These are phyloP conservation scores for Cordylochernes scorpioides DNA, from an alignment of 2,888 invertebrate species.

Conservation along the genomic window DNA sequence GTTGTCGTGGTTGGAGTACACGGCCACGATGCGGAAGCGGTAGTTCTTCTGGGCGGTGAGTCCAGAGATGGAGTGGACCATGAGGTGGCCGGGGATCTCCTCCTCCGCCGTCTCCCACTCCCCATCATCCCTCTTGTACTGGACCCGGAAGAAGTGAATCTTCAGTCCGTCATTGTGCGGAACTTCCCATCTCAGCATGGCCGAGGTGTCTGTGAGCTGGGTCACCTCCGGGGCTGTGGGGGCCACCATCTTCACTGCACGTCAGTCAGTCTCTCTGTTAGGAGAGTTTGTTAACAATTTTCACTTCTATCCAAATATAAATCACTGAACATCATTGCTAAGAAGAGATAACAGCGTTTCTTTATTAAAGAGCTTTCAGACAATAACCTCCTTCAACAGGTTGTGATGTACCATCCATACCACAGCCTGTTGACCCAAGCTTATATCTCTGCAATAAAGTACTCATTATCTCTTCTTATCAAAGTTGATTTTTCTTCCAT, in stretches of 20 bases:
- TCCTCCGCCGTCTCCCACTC: conserved; percentile 50
- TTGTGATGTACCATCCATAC: too few relatives aligned
- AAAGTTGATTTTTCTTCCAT: too few relatives aligned
- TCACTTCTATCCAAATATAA: too few relatives aligned
- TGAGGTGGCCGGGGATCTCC: conserved; percentile 49
- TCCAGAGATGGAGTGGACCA: conserved; percentile 46
- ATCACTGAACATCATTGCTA: too few relatives aligned
- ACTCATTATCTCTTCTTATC: too few relatives aligned
- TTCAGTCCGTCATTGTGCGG: conserved; percentile 50
- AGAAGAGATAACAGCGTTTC: too few relatives aligned
- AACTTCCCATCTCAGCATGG: conserved; percentile 72
- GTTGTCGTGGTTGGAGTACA: conserved; percentile 79
- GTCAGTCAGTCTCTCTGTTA: not conserved
- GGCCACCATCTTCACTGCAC: conserved; percentile 45
- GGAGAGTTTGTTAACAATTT: too few relatives aligned
- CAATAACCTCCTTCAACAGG: too few relatives aligned
- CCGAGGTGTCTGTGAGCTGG: conserved; percentile 57
- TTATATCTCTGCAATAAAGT: too few relatives aligned
- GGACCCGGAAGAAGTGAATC: conserved; percentile 67
- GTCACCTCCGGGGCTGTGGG: conserved; percentile 65
- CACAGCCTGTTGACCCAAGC: too few relatives aligned
- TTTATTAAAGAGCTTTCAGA: too few relatives aligned
- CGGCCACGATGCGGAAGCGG: conserved; percentile 62
- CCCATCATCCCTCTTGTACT: conserved; percentile 30
- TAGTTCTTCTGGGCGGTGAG: too few relatives aligned